Evolutionary conservation across 2,113 vertebrate species (phyloP).

Genomic region (Tupaia chinensis): DNA sequence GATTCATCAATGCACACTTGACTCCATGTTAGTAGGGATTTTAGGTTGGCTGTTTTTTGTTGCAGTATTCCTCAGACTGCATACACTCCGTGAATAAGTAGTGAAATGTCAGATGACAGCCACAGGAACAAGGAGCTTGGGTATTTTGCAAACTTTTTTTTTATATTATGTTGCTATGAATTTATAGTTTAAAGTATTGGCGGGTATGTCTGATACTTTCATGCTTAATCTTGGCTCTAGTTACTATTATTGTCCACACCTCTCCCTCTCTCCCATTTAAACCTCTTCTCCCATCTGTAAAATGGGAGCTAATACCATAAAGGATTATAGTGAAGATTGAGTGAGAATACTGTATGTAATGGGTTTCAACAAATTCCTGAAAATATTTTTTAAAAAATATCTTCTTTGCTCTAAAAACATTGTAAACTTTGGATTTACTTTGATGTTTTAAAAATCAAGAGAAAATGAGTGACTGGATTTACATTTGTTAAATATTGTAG

Average conservation of each 20-base stretch:
- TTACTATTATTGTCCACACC: not conserved
- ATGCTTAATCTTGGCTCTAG: conserved; percentile 36
- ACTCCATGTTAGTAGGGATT: not conserved
- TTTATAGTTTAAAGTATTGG: not conserved
- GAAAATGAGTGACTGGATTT: conserved; percentile 21
- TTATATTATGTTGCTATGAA: conserved; percentile 17
- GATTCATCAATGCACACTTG: not conserved
- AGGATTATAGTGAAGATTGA: not conserved
- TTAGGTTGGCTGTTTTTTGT: not conserved
- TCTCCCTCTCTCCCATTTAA: not conserved
- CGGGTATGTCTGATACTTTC: not conserved
- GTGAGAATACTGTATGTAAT: not conserved
- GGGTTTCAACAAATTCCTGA: not conserved
- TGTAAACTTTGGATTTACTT: conserved; percentile 23
- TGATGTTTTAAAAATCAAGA: conserved; percentile 46
- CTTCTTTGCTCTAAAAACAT: not conserved
- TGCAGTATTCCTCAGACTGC: not conserved
- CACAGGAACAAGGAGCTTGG: not conserved
- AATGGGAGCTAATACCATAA: not conserved
- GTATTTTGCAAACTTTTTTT: conserved; percentile 16
- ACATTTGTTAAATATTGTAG: conserved; percentile 30
- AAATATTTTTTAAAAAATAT: not conserved
- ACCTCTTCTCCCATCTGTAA: not conserved
- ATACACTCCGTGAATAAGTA: not conserved
- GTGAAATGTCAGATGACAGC: not conserved